Percentiles rank a stretch among this genome's conserved stretches.
Conservation (phyloP, 2,113 vertebrate species). For the Gasterosteus nipponicus region DNA sequence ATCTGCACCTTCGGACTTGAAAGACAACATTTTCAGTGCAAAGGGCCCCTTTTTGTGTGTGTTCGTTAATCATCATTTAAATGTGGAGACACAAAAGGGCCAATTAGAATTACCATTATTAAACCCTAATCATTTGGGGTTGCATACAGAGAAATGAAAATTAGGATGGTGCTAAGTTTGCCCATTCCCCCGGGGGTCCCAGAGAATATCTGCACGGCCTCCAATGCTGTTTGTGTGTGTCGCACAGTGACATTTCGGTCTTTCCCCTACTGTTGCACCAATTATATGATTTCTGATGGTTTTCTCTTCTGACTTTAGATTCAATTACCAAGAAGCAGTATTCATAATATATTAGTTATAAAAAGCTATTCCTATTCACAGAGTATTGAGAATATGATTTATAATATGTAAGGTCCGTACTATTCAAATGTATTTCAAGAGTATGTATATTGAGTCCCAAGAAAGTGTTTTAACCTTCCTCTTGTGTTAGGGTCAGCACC, state of each 20-base stretch:
- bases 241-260: slow-evolving; percentile 44
- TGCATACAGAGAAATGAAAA: slow-evolving; percentile 77
- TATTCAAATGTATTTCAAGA: not conserved
- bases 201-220: slow-evolving; percentile 60
- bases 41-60: slow-evolving; percentile 37
- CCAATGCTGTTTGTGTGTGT: slow-evolving; percentile 63
- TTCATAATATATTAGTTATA: not conserved
- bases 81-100: slow-evolving; percentile 65
- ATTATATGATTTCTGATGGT: not conserved
- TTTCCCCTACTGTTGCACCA: not conserved
- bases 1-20: slow-evolving; percentile 19
- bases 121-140: slow-evolving; percentile 73
- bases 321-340: not conserved
- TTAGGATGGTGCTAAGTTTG: slow-evolving; percentile 67
- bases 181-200: slow-evolving; percentile 57
- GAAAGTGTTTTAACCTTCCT: not conserved
- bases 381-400: not conserved
- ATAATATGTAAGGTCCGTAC: not conserved
- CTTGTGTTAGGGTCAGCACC: too few relatives aligned
- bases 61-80: slow-evolving; percentile 46
- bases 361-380: not conserved
- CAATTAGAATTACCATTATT: slow-evolving; percentile 77
- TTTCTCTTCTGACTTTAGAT: not conserved
- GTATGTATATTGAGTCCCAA: not conserved
- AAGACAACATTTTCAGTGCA: slow-evolving; percentile 27